A percentile compares a stretch with the other conserved stretches of the same genome.
These are phyloP conservation scores for Fregata magnificens DNA, from an alignment of 2,113 vertebrate species.

Conservation along the genomic window DNA sequence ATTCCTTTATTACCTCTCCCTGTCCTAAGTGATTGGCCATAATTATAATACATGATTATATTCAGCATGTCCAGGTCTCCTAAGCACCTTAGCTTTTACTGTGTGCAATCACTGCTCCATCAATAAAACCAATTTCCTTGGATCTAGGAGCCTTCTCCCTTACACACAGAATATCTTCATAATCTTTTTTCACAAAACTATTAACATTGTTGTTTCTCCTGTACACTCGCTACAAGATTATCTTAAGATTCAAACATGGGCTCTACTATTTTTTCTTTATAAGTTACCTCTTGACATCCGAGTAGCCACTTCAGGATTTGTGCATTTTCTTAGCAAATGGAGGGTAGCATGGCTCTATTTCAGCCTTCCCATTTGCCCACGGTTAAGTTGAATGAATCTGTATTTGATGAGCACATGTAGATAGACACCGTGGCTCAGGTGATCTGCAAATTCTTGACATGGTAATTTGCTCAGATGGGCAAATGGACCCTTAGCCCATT, in stretches of 20 bases:
- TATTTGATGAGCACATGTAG: neutral
- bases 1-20: neutral
- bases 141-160: neutral
- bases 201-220: neutral
- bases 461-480: neutral
- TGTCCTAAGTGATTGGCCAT: neutral
- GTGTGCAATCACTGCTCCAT: neutral
- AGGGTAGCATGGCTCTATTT: fast-evolving
- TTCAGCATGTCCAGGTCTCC: neutral
- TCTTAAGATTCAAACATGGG: neutral
- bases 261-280: neutral
- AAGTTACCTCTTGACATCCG: neutral
- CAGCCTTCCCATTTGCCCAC: neutral
- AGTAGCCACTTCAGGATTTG: neutral
- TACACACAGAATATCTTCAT: neutral
- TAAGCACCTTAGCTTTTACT: neutral
- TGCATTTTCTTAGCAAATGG: neutral
- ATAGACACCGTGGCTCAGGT: neutral
- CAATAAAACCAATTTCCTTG: neutral
- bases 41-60: neutral
- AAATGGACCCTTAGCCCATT: neutral
- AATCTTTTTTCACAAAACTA: neutral
- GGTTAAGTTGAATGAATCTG: neutral
- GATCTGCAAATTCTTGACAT: neutral
- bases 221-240: neutral